Conservation (phyloP, 2,113 vertebrate species). For the Serranochromis macrocephalus region DNA sequence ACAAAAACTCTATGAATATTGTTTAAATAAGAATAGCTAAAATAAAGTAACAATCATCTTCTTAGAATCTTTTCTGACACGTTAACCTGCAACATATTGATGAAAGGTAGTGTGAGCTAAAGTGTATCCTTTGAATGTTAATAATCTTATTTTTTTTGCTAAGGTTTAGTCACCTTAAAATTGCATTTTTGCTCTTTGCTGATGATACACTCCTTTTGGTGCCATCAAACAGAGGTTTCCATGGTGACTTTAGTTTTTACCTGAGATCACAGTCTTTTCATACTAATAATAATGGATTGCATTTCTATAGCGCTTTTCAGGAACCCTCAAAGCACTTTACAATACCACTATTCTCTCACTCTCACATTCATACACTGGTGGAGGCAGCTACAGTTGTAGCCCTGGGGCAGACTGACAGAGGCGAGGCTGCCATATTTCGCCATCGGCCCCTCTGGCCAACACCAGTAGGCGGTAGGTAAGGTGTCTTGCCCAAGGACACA, state of each 20-base stretch:
- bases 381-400: neutral
- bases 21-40: neutral
- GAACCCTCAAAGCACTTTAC: neutral
- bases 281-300: neutral
- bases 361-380: neutral
- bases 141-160: neutral
- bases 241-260: neutral
- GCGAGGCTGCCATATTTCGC: rapidly evolving
- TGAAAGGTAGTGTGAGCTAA: neutral
- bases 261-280: neutral
- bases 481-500: neutral
- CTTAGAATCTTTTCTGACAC: neutral
- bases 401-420: neutral
- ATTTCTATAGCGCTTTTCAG: neutral
- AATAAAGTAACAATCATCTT: neutral
- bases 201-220: neutral
- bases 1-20: neutral
- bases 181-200: neutral
- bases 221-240: neutral
- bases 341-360: neutral
- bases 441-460: neutral
- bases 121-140: neutral
- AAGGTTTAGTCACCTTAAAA: neutral
- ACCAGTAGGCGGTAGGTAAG: rapidly evolving
- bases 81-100: neutral